phyloP scores from a whole-genome alignment of 2,888 invertebrate species.

The Empis stercorea region DNA sequence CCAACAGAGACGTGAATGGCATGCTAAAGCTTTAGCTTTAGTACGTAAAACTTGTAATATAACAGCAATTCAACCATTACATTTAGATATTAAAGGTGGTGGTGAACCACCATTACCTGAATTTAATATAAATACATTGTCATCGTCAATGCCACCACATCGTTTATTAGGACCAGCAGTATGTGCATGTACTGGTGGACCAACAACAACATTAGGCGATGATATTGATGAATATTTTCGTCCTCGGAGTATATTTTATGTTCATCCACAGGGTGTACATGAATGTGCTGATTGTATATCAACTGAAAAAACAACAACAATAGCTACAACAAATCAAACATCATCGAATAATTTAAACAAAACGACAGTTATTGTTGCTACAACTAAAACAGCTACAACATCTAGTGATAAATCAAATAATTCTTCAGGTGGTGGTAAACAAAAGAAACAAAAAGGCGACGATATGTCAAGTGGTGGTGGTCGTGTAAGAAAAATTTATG shows the following conservation, averaged over 20 bases:
- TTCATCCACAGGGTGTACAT: slow-evolving; percentile 52
- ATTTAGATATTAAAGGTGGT: slow-evolving; percentile 17
- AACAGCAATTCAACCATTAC: slow-evolving; percentile 3
- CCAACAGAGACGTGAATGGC: slow-evolving; percentile 36
- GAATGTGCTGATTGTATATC: slow-evolving; percentile 36
- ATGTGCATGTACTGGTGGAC: slow-evolving; percentile 60
- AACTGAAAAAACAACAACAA: slow-evolving; percentile 12
- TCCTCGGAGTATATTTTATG: slow-evolving; percentile 53
- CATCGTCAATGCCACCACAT: slow-evolving; percentile 59
- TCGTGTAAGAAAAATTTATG: slow-evolving; percentile 65
- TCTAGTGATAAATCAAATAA: slow-evolving; percentile 13
- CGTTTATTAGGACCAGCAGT: slow-evolving; percentile 50
- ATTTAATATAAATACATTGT: slow-evolving; percentile 20
- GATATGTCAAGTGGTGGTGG: slow-evolving; percentile 39
- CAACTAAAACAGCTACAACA: background rate
- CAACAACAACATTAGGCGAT: slow-evolving; percentile 44
- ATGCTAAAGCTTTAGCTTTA: slow-evolving; percentile 33
- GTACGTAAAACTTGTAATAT: slow-evolving; percentile 36
- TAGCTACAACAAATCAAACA: background rate
- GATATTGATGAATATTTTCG: slow-evolving; percentile 51
- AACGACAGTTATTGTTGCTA: background rate
- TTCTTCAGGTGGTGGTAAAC: background rate
- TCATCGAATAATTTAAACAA: slow-evolving; percentile 2
- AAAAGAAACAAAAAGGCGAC: slow-evolving; percentile 23
- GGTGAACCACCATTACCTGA: slow-evolving; percentile 9